A percentile compares a stretch with the other conserved stretches of the same genome.
These are phyloP conservation scores for Syndactyla subalaris DNA, from an alignment of 2,797 vertebrate species.

Conservation along the genomic window DNA sequence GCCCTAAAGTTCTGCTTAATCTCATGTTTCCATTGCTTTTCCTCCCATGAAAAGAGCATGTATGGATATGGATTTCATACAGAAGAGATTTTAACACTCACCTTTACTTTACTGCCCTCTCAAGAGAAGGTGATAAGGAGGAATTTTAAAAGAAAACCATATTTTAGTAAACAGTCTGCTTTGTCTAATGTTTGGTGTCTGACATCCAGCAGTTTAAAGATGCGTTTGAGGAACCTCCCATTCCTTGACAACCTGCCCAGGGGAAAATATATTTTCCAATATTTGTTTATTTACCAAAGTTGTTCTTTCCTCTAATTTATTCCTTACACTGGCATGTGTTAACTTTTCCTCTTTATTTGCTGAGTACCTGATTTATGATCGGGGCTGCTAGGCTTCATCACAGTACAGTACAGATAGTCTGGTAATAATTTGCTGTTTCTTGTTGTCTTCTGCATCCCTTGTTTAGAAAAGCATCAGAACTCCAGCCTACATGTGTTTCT, in stretches of 20 bases:
- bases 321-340: background rate
- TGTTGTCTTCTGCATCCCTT: background rate
- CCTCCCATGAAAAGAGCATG: background rate
- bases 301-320: background rate
- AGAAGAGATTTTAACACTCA: background rate
- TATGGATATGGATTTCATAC: background rate
- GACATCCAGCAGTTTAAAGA: background rate
- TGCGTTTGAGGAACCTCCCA: background rate
- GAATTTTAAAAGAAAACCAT: background rate
- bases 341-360: background rate
- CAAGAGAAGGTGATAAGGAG: background rate
- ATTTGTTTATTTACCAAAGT: slow-evolving; percentile 17
- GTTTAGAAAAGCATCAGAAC: background rate
- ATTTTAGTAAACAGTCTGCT: background rate
- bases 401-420: background rate
- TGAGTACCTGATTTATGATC: background rate
- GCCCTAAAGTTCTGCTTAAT: background rate
- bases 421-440: background rate
- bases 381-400: background rate
- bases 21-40: background rate
- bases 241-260: background rate
- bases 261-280: background rate
- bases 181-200: background rate
- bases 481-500: background rate
- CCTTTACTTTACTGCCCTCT: background rate